These are phyloP conservation scores for mouse (Mus musculus) DNA, from an alignment of 2,113 vertebrate genomes.

Conservation along the genomic window GRCm39 chr2:29310001-29310500, in stretches of 20 bases:
- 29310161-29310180: too few species aligned
- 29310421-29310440: not conserved
- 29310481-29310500: not conserved
- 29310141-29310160: not conserved
- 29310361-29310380: not conserved
- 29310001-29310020: slow-evolving; percentile 91
- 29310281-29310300: not conserved
- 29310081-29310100: slow-evolving; percentile 48
- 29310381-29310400: not conserved
- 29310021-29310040: slow-evolving; percentile 83
- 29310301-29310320: too few species aligned
- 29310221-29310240: not conserved
- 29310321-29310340: not conserved
- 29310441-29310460: not conserved
- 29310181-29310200: not conserved
- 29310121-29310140: not conserved
- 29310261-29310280: not conserved
- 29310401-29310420: rapidly evolving
- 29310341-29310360: not conserved
- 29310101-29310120: not conserved
- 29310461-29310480: not conserved
- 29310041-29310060: slow-evolving; percentile 82
- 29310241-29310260: not conserved
- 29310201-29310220: not conserved
- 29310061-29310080: slow-evolving; percentile 49